Percentiles rank a stretch among this genome's conserved stretches.
Conservation (phyloP, 2,113 vertebrate genomes). For the Delphinapterus leucas region DNA sequence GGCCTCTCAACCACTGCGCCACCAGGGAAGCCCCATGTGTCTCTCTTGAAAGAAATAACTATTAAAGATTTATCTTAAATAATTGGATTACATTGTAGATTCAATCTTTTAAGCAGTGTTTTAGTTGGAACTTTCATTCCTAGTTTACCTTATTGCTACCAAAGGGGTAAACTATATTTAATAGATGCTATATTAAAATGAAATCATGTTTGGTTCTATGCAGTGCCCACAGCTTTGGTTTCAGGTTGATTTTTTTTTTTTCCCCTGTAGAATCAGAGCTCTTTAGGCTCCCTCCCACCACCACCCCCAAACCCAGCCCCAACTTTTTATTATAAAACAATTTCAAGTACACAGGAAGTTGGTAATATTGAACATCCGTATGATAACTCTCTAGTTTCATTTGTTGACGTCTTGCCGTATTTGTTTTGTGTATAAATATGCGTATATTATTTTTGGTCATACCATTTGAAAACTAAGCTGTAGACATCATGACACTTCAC, state of each 20-base stretch:
- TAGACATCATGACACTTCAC: not conserved
- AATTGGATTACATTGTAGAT: not conserved
- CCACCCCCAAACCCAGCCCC: not conserved
- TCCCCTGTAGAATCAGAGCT: not conserved
- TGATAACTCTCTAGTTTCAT: not conserved
- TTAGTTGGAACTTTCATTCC: not conserved
- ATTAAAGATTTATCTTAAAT: slow-evolving; percentile 4
- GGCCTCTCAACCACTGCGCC: no score
- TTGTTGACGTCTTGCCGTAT: slow-evolving; percentile 16
- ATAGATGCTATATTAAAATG: not conserved
- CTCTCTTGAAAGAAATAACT: slow-evolving; percentile 28
- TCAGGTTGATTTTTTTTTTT: not conserved
- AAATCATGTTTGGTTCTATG: not conserved
- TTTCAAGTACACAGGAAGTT: not conserved
- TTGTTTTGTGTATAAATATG: not conserved
- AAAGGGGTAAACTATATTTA: not conserved
- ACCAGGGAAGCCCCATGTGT: not conserved
- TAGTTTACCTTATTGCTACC: slow-evolving; percentile 1
- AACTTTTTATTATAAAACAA: not conserved
- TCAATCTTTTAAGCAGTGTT: slow-evolving; percentile 24
- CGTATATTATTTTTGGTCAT: slow-evolving; percentile 14
- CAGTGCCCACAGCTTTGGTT: not conserved
- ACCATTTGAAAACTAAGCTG: slow-evolving; percentile 1
- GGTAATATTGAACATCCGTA: not conserved
- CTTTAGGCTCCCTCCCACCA: not conserved